These are phyloP conservation scores for Hippocampus guttulatus DNA, from an alignment of 2,113 vertebrate genomes.

Conservation along the genomic window DNA sequence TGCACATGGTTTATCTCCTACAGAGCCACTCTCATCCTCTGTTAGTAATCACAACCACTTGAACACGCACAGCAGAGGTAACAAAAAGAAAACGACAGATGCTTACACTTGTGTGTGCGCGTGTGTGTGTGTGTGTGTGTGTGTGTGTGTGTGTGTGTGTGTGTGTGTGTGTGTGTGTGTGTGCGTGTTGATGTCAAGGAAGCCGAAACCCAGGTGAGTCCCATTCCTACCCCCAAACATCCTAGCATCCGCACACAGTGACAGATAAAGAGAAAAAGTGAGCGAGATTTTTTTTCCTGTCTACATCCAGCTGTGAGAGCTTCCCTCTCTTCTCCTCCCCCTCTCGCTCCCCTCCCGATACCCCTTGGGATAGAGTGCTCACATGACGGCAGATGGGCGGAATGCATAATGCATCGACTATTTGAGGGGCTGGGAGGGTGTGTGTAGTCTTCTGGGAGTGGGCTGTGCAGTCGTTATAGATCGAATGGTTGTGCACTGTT, in stretches of 20 bases:
- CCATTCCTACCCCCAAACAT: conserved; percentile 63
- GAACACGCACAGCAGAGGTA: conserved; percentile 13
- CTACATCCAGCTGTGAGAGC: conserved; percentile 55
- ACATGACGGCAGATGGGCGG: conserved; percentile 75
- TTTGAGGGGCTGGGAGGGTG: conserved; percentile 48
- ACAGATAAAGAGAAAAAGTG: conserved; percentile 52
- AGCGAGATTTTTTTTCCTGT: conserved; percentile 23
- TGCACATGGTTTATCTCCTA: conserved; percentile 53
- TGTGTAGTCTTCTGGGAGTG: conserved; percentile 54
- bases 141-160: neutral
- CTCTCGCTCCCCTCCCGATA: conserved; percentile 44
- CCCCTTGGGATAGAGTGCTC: conserved; percentile 67
- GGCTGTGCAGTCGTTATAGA: conserved; percentile 75
- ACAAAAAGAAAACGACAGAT: conserved; percentile 39
- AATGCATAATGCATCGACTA: conserved; percentile 77
- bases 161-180: neutral
- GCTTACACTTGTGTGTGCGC: conserved; percentile 55
- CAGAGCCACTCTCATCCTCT: conserved; percentile 23
- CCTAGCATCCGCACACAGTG: conserved; percentile 49
- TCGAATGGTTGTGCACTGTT: conserved; percentile 68
- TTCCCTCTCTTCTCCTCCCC: conserved; percentile 47
- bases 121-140: neutral
- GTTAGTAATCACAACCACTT: conserved; percentile 26
- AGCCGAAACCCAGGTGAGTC: conserved; percentile 60
- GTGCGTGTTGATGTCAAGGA: conserved; percentile 8